A percentile compares a stretch with the other conserved stretches of the same genome.
Conservation (phyloP, 2,797 vertebrate genomes). For the Botia almorhae region DNA sequence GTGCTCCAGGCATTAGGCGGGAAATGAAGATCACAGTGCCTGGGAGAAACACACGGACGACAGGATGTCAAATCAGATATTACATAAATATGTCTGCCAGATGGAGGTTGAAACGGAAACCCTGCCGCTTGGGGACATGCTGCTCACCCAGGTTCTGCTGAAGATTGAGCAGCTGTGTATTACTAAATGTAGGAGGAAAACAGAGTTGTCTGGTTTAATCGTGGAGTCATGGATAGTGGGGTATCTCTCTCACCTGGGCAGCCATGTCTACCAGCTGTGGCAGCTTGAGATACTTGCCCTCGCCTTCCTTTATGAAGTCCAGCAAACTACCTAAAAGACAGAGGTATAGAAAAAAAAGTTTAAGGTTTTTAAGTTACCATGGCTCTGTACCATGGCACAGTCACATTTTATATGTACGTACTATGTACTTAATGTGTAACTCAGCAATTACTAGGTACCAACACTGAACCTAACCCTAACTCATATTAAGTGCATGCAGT, state of each 20-base stretch:
- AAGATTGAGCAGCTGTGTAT: constrained; percentile 23
- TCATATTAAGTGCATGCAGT: too few relatives aligned
- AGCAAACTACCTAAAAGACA: constrained; percentile 88
- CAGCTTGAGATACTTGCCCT: constrained; percentile 93
- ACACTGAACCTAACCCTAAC: too few relatives aligned
- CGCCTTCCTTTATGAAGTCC: constrained; percentile 96
- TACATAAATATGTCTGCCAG: constrained; percentile 66
- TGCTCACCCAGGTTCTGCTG: constrained; percentile 19
- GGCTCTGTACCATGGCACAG: too few relatives aligned
- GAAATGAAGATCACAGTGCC: constrained; percentile 52
- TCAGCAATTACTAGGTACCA: too few relatives aligned
- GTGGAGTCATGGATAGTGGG: constrained; percentile 20
- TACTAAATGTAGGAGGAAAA: constrained; percentile 17
- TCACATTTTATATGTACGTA: too few relatives aligned
- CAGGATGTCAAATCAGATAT: constrained; percentile 57
- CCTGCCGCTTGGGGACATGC: constrained; percentile 29
- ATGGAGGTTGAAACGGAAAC: constrained; percentile 61
- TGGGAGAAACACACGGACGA: constrained; percentile 24
- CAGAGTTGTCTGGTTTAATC: constrained; percentile 35
- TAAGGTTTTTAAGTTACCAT: neutral
- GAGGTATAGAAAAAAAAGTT: neutral
- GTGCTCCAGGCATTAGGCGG: constrained; percentile 69
- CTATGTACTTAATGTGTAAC: too few relatives aligned
- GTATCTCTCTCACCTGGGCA: constrained; percentile 85
- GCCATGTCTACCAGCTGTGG: constrained; percentile 98